Percentiles rank a stretch among this genome's conserved stretches.
Conservation (phyloP, 2,797 vertebrate genomes). For the Pelodytes ibericus region DNA sequence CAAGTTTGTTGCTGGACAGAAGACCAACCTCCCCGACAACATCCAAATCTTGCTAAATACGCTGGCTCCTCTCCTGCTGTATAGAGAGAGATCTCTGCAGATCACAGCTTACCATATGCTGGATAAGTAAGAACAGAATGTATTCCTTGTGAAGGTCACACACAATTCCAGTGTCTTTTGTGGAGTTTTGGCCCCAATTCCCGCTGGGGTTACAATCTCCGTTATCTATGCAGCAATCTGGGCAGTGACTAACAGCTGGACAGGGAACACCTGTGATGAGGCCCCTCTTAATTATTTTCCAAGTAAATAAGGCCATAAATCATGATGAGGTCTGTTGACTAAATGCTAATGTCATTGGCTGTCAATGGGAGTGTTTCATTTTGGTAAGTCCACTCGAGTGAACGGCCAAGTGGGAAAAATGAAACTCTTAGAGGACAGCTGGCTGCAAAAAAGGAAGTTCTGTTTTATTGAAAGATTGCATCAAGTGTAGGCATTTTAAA, state of each 20-base stretch:
- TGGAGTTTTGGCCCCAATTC: not conserved
- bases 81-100: constrained; percentile 87
- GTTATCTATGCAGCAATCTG: constrained; percentile 8
- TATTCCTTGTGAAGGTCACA: not conserved
- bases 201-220: not conserved
- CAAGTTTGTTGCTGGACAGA: constrained; percentile 85
- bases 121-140: constrained; percentile 80
- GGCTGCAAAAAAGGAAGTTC: no score
- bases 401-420: no score
- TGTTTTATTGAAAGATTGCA: no score
- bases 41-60: constrained; percentile 93
- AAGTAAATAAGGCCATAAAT: no score
- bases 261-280: no score
- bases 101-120: constrained; percentile 85
- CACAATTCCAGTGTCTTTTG: not conserved
- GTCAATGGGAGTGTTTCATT: no score
- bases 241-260: not conserved
- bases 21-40: constrained; percentile 85
- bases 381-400: no score
- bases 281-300: no score
- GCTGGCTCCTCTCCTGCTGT: constrained; percentile 85
- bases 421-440: no score
- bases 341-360: no score
- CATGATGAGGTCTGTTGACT: no score
- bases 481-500: no score